phyloP scores from a whole-genome alignment of 2,113 vertebrate species.

The Passer montanus region DNA sequence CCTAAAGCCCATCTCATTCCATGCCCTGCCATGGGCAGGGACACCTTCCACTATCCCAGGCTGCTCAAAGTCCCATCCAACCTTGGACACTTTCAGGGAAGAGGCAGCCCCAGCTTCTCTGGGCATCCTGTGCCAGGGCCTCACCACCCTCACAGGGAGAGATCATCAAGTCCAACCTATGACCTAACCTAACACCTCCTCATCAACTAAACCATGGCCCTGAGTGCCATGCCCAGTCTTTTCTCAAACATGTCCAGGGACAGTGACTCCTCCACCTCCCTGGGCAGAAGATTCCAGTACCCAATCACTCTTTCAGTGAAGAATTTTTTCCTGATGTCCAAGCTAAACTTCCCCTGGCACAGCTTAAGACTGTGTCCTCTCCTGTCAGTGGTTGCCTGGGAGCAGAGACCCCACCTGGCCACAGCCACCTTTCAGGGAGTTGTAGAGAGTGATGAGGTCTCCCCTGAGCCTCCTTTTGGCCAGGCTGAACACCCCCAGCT shows the following conservation, averaged over 20 bases:
- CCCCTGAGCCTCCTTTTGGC: neutral
- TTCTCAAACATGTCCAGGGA: neutral
- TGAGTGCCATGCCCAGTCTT: neutral
- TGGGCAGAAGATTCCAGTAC: neutral
- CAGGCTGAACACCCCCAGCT: neutral
- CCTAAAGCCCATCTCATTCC: neutral
- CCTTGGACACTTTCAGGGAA: neutral
- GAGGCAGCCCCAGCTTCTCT: neutral
- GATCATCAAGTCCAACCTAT: too few species aligned
- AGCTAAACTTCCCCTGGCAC: neutral
- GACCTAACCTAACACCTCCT: neutral
- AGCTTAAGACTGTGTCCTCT: neutral
- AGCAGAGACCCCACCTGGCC: neutral
- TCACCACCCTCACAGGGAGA: fast-evolving
- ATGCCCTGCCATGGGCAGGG: neutral
- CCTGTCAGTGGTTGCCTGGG: neutral
- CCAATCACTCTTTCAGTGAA: neutral
- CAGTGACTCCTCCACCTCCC: neutral
- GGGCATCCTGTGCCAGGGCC: neutral
- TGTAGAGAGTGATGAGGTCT: neutral
- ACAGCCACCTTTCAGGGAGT: neutral
- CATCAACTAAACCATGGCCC: neutral
- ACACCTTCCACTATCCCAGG: neutral
- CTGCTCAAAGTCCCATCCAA: fast-evolving
- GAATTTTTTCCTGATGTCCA: neutral